These are phyloP conservation scores for Bhutanitis thaidina DNA, from an alignment of 2,888 invertebrate species.

Conservation along the genomic window DNA sequence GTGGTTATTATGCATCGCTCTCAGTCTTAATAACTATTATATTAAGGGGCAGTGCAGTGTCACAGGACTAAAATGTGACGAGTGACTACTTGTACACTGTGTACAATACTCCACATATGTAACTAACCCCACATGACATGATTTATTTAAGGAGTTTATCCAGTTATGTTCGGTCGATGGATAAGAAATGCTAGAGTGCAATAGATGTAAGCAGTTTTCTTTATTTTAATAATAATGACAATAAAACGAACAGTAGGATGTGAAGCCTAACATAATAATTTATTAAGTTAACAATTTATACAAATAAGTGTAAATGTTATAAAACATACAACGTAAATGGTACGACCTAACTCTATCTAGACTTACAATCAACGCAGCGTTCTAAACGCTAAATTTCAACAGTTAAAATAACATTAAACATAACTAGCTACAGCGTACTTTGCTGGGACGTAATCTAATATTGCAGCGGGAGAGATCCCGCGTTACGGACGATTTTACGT, in stretches of 20 bases:
- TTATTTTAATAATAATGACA: background rate
- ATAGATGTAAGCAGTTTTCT: no score
- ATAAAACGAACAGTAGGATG: slow-evolving; percentile 22
- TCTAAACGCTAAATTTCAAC: slow-evolving; percentile 73
- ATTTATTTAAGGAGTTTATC: no score
- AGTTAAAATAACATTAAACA: slow-evolving; percentile 49
- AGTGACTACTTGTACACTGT: no score
- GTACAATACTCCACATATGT: no score
- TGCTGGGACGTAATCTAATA: slow-evolving; percentile 76
- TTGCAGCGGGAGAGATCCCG: slow-evolving; percentile 66
- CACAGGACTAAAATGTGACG: no score
- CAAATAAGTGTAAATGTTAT: slow-evolving; percentile 76
- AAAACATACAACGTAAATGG: slow-evolving; percentile 72
- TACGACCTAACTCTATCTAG: slow-evolving; percentile 36
- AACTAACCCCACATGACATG: no score
- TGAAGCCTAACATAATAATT: slow-evolving; percentile 72
- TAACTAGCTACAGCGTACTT: slow-evolving; percentile 53
- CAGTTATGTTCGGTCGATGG: no score
- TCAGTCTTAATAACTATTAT: no score
- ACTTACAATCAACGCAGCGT: slow-evolving; percentile 56
- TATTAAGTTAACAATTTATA: slow-evolving; percentile 74
- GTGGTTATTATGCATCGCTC: no score
- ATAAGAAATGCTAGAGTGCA: no score
- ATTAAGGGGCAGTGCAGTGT: no score
- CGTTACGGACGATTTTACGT: slow-evolving; percentile 62